These are phyloP conservation scores for Donacobius atricapilla DNA, from an alignment of 2,113 vertebrate species.

Conservation along the genomic window DNA sequence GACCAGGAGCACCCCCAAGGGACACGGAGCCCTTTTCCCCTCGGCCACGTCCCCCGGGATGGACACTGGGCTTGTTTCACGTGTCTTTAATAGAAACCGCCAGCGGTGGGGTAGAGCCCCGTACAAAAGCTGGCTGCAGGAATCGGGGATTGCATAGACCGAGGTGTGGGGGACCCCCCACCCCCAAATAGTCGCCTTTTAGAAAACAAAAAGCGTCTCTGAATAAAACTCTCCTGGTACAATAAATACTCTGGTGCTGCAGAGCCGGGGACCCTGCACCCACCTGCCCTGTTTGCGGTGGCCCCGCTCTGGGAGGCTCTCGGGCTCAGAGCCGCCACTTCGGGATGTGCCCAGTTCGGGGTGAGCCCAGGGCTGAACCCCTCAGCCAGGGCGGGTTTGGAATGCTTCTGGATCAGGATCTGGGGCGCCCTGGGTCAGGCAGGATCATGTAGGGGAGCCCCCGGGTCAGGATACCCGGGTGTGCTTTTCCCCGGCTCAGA, in stretches of 20 bases:
- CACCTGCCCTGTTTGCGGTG: not conserved
- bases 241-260: constrained; percentile 63
- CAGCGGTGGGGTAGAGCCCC: not conserved
- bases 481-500: not conserved
- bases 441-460: not conserved
- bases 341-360: rapidly evolving
- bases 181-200: constrained; percentile 63
- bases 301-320: rapidly evolving
- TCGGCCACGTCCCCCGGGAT: rapidly evolving
- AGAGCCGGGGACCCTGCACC: not conserved
- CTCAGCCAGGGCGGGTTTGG: not conserved
- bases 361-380: not conserved
- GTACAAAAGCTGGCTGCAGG: constrained; percentile 47
- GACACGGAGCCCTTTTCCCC: not conserved
- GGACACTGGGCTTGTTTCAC: not conserved
- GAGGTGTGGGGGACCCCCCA: not conserved
- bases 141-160: constrained; percentile 58
- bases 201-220: constrained; percentile 57
- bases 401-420: not conserved
- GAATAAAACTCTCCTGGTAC: constrained; percentile 49
- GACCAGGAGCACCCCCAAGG: not conserved
- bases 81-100: constrained; percentile 58
- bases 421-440: not conserved
- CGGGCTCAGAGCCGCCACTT: not conserved
- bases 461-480: not conserved